Evolutionary conservation across 2,888 invertebrate genomes (phyloP).

Genomic region (Myathropa florea): DNA sequence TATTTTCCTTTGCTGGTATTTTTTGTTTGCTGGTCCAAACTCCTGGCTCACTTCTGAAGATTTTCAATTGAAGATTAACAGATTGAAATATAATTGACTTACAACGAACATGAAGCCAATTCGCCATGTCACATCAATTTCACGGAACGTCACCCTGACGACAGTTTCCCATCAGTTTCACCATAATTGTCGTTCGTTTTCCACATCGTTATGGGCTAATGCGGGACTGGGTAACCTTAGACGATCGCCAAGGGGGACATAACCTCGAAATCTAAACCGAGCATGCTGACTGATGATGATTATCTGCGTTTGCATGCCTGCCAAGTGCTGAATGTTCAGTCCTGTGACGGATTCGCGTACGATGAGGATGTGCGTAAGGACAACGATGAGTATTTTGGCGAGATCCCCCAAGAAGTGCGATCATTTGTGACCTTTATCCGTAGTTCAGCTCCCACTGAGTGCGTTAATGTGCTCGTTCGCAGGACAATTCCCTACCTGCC

Average conservation of each 20-base stretch:
- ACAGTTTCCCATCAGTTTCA: constrained; percentile 29
- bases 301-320: constrained; percentile 80
- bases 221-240: constrained; percentile 29
- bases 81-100: constrained; percentile 59
- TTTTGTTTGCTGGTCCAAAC: not conserved
- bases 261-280: constrained; percentile 49
- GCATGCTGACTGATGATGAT: constrained; percentile 75
- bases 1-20: constrained; percentile 8
- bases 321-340: constrained; percentile 71
- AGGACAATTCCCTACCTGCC: constrained; percentile 75
- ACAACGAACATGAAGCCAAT: constrained; percentile 30
- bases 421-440: constrained; percentile 79
- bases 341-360: constrained; percentile 20
- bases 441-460: constrained; percentile 78
- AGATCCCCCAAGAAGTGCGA: constrained; percentile 79
- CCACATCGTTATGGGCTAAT: constrained; percentile 55
- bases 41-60: constrained; percentile 8
- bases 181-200: constrained; percentile 57
- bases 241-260: constrained; percentile 21
- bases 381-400: constrained; percentile 44
- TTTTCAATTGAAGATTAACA: constrained; percentile 59
- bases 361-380: not conserved
- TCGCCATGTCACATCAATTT: constrained; percentile 59
- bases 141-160: constrained; percentile 56
- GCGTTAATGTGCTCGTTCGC: constrained; percentile 76